Base-by-base conservation (phyloP, 1,140 invertebrate genomes). In the Drosophila jambulina region DNA sequence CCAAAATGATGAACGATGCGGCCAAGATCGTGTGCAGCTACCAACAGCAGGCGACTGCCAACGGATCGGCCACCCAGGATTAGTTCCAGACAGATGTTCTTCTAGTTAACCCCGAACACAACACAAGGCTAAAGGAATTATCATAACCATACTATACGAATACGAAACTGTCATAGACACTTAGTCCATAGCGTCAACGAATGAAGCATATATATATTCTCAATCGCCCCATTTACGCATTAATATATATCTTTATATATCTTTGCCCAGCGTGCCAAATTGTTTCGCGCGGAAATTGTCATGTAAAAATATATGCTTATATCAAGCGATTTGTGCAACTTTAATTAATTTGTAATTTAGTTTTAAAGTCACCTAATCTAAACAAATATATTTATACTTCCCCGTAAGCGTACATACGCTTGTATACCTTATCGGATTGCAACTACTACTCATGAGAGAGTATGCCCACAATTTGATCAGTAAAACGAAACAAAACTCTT, bases 1-100 rank as follows among this genome's bases (percentile, higher is more conserved):
- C 96, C 7, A 96, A 96, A 92, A 95, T 95, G 59, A 96, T 97
- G 94, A 95, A 96, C 68, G 96, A 97, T 79, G 96, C 96, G 3
- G 96, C 96, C 38, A 91, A 92, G 75, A 91, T 92, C 42, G 82
- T 93, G 8, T 90, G 82, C 72, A 83, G 75, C 60, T 93, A 91
- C 53, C 91, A 92, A 56, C 87, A 92, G 43, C 53, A 36, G 53
- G 21, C 53, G 15, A 9, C 21, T 23, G 12, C 58, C 17, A 60
- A 34, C 7, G 46, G 61, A 13, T 9, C 62, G 12, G 36, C 27
- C 27, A 59, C 53, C 57, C 72, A 65, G 62, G 80, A 87, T 17
- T 84, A 80, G 64, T 56, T 36, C 23, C 57, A 67, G n/a, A 46
- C 49, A 67, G 23, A 48, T 57, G 62, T 27, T 49, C 40, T 48